Evolutionary conservation across 2,888 invertebrate species (phyloP).

Genomic region (Lepidocyrtinus sp.): DNA sequence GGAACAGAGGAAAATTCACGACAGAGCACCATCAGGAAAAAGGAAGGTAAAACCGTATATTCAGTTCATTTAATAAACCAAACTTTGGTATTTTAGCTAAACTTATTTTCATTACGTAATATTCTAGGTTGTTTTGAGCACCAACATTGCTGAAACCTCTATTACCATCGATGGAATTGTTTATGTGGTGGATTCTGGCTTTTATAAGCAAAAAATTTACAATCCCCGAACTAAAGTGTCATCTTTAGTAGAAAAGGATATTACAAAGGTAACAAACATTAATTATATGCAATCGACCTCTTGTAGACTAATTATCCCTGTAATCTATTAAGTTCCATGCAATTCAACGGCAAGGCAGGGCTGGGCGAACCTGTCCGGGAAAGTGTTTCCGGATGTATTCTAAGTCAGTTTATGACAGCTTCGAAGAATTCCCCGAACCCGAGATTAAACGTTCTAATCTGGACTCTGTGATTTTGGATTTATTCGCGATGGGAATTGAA

Average conservation of each 20-base stretch:
- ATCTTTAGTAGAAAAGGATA: constrained; percentile 23
- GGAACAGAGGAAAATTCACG: constrained; percentile 99
- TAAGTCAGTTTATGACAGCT: constrained; percentile 70
- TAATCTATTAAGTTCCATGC: constrained; percentile 75
- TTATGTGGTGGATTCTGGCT: constrained; percentile 73
- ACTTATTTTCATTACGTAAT: not conserved
- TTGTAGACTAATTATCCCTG: constrained; percentile 97
- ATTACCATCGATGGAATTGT: constrained; percentile 73
- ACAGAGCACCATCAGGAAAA: constrained; percentile 98
- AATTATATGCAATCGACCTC: constrained; percentile 74
- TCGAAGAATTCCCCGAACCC: constrained; percentile 71
- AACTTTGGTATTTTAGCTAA: not conserved
- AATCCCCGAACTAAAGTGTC: constrained; percentile 69
- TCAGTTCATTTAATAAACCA: not conserved
- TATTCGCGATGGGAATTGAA: constrained; percentile 99
- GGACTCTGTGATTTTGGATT: constrained; percentile 74
- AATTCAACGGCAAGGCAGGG: constrained; percentile 73
- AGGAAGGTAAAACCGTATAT: constrained; percentile 79
- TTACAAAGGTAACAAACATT: constrained; percentile 32
- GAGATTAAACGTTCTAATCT: constrained; percentile 81
- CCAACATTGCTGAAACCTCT: constrained; percentile 73
- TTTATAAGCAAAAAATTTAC: constrained; percentile 72
- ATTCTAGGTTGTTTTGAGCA: constrained; percentile 63
- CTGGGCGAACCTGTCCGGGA: constrained; percentile 72
- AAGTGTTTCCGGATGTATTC: constrained; percentile 72